phyloP scores from a whole-genome alignment of 2,797 vertebrate genomes.

The Pseudomugil tenellus region DNA sequence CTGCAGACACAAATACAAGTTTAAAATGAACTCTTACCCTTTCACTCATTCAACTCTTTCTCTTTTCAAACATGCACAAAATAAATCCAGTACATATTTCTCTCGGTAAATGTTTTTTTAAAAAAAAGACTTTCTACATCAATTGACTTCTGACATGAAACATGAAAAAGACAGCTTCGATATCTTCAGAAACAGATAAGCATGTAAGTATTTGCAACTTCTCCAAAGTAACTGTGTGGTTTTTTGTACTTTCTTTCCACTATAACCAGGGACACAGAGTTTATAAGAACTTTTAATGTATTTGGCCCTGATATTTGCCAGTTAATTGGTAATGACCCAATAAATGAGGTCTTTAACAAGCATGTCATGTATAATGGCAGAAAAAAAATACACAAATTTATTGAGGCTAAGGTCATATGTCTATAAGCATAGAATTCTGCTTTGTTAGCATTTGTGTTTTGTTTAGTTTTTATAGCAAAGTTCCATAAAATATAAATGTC shows the following conservation, averaged over 20 bases:
- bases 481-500: slow-evolving; percentile 9
- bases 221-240: slow-evolving; percentile 3
- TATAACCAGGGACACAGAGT: background rate
- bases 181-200: too few relatives aligned
- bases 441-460: slow-evolving; percentile 15
- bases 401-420: background rate
- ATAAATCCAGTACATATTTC: background rate
- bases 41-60: slow-evolving; percentile 27
- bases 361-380: background rate
- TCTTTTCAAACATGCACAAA: slow-evolving; percentile 13
- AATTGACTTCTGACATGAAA: slow-evolving; percentile 22
- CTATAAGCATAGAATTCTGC: background rate
- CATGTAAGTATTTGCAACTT: slow-evolving; percentile 5
- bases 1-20: slow-evolving; percentile 16
- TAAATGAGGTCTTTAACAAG: slow-evolving; percentile 14
- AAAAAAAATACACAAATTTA: background rate
- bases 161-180: slow-evolving; percentile 23
- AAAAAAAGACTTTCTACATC: slow-evolving; percentile 27
- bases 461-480: background rate
- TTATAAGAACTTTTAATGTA: background rate
- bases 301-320: background rate
- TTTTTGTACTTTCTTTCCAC: too few relatives aligned
- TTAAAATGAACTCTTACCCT: slow-evolving; percentile 44
- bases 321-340: slow-evolving; percentile 7
- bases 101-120: slow-evolving; percentile 28